Evolutionary conservation across 64 coral and sea anemone genomes (phyloP).

Genomic region (Cladopsammia gracilis): DNA sequence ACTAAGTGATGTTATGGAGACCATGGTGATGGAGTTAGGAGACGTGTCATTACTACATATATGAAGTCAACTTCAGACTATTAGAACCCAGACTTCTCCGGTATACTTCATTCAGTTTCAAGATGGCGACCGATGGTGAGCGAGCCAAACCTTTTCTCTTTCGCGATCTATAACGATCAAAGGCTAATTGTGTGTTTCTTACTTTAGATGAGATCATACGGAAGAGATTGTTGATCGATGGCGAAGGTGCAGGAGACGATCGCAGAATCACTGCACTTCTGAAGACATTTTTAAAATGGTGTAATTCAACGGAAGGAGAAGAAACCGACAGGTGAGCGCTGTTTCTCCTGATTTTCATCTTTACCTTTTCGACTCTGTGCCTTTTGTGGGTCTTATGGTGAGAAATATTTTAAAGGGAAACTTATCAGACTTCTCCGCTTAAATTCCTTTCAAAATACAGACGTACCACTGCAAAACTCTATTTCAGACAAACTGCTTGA

Average conservation of each 20-base stretch:
- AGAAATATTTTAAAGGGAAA: no score
- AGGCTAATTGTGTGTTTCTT: background rate
- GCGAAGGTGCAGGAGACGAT: conserved; percentile 94
- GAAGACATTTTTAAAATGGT: conserved; percentile 97
- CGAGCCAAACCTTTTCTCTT: background rate
- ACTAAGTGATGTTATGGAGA: background rate
- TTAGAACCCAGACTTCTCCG: background rate
- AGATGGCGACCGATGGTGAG: conserved; percentile 92
- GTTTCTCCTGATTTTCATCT: background rate
- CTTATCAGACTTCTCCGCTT: no score
- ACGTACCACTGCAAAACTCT: no score
- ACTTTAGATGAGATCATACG: conserved; percentile 92
- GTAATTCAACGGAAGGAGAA: conserved; percentile 70
- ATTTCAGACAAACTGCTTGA: no score
- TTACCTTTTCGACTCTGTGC: background rate
- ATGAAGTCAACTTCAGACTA: background rate
- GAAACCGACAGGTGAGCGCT: conserved; percentile 74
- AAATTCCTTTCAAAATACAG: no score
- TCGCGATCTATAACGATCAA: background rate
- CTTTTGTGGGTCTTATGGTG: background rate
- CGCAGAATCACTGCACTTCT: conserved; percentile 89
- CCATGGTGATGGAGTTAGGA: background rate
- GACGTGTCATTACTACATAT: background rate
- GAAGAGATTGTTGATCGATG: conserved; percentile 92
- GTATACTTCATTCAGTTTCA: background rate